These are phyloP conservation scores for Diplolepis rosae DNA, from an alignment of 2,888 invertebrate genomes.

Conservation along the genomic window DNA sequence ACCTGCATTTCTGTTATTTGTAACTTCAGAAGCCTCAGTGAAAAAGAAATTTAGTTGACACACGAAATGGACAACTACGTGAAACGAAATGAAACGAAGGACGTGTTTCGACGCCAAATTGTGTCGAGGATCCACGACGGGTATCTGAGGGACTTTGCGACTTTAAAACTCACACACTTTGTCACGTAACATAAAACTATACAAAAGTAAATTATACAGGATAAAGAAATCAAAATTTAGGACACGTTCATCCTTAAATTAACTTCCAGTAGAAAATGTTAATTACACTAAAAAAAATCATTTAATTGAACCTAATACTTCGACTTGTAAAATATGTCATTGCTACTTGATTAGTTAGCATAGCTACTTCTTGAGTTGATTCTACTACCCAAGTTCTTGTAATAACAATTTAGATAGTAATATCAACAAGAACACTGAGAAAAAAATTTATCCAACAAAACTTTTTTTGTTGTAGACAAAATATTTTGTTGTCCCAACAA, in stretches of 20 bases:
- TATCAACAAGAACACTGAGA: no score
- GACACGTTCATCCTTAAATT: neutral
- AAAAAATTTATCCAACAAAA: no score
- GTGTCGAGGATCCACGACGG: conserved; percentile 67
- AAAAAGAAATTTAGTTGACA: conserved; percentile 52
- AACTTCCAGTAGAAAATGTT: neutral
- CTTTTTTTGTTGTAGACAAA: no score
- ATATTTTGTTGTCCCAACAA: no score
- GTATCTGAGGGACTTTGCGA: conserved; percentile 47
- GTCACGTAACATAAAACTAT: no score
- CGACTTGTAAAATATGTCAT: no score
- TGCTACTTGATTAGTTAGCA: no score
- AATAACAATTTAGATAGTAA: no score
- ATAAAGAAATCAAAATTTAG: neutral
- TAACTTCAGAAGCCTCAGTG: conserved; percentile 55
- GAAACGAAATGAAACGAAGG: conserved; percentile 63
- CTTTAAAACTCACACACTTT: neutral
- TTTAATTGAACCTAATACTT: no score
- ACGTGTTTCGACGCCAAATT: conserved; percentile 62
- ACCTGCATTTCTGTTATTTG: conserved; percentile 55
- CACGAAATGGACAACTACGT: conserved; percentile 52
- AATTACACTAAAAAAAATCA: no score
- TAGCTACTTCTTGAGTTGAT: no score
- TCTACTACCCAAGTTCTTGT: no score
- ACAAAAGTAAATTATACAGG: neutral